Conservation (phyloP, 2,113 vertebrate species). For the Scolopax mira region DNA sequence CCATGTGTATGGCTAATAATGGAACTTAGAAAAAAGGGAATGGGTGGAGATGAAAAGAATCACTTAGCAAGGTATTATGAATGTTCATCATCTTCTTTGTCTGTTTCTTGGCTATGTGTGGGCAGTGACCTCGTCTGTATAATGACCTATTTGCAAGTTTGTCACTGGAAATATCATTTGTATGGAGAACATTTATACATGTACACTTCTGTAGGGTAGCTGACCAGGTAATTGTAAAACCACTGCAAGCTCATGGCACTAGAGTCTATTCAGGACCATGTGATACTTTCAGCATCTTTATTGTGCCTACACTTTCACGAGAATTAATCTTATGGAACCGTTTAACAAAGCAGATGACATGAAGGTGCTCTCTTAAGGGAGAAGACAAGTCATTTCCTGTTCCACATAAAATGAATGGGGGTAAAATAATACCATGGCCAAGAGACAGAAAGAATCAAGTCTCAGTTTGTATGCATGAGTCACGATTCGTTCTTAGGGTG, state of each 20-base stretch:
- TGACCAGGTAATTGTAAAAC: background rate
- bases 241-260: background rate
- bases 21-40: background rate
- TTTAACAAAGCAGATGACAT: background rate
- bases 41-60: conserved; percentile 3
- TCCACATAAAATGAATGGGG: background rate
- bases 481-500: background rate
- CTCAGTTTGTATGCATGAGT: background rate
- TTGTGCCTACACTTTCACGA: background rate
- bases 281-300: background rate
- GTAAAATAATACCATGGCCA: background rate
- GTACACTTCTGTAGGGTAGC: background rate
- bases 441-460: background rate
- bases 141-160: background rate
- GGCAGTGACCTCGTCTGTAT: background rate
- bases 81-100: background rate
- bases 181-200: background rate
- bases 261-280: fast-evolving
- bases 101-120: background rate
- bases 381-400: background rate
- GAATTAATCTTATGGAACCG: background rate
- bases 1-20: background rate
- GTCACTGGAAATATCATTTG: background rate
- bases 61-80: background rate
- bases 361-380: background rate